phyloP scores from a whole-genome alignment of 2,888 invertebrate species.

The Dryocosmus kuriphilus region DNA sequence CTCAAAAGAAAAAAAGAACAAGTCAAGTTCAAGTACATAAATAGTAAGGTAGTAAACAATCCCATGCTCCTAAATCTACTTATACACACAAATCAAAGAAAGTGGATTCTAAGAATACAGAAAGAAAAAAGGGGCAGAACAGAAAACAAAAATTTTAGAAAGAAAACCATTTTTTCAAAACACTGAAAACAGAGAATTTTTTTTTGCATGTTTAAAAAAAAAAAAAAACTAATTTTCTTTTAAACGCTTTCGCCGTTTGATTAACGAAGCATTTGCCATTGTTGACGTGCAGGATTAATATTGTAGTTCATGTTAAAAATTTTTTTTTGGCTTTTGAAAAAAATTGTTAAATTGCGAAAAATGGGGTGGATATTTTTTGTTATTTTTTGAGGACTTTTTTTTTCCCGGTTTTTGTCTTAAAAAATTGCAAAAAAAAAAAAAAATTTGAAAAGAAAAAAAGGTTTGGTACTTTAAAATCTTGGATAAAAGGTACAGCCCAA shows the following conservation, averaged over 20 bases:
- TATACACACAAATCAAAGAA: slow-evolving; percentile 54
- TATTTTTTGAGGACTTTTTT: not conserved
- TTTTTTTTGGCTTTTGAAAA: not conserved
- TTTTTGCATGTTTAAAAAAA: not conserved
- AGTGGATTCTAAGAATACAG: slow-evolving; percentile 13
- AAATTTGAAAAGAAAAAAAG: not conserved
- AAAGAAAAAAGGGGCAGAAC: not conserved
- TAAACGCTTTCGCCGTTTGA: not conserved
- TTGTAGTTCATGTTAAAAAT: not conserved
- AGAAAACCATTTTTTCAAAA: not conserved
- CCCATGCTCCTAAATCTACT: slow-evolving; percentile 63
- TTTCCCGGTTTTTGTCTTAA: no score
- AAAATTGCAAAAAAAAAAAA: no score
- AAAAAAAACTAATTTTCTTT: no score
- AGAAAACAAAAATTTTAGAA: not conserved
- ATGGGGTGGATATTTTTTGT: not conserved
- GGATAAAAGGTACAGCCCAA: no score
- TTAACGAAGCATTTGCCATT: not conserved
- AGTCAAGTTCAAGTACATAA: not conserved
- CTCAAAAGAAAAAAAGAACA: slow-evolving; percentile 1
- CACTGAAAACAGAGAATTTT: not conserved
- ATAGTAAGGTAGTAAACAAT: slow-evolving; percentile 37
- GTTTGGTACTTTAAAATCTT: not conserved
- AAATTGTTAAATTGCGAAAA: not conserved
- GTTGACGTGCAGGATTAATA: not conserved